Evolutionary conservation across 2,888 invertebrate genomes (phyloP), one percentile per base, ranked within the genome.

Genomic region (Thalpophila matura): DNA sequence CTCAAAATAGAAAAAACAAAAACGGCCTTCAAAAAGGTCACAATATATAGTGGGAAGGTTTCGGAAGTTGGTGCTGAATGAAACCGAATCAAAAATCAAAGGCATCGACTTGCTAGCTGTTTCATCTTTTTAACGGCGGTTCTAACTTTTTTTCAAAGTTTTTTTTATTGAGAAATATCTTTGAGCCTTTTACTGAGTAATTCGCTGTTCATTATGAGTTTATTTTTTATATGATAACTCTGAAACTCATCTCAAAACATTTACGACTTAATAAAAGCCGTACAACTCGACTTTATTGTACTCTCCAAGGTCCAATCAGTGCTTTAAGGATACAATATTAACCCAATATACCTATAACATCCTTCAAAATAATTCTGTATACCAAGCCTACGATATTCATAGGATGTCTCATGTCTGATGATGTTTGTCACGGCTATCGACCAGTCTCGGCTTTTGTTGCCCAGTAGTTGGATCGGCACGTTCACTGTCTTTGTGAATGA

Each of bases 381-480:
- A 4, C 14, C 7, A 24, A 38, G 2, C 20, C 45, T 33, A 38
- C 43, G 27, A 40, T 56, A 56, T 60, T 66, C 54, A 70, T 33
- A 46, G 47, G 53, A 22, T 46, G 46, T 46, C 37, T 56, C 55
- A 55, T 71, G 74, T 46, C 37, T 56, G 61, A 55, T 71, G 74
- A 56, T 74, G 74, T 74, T 71, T 74, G 74, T 68, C 55, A 29
- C 38, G 33, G 18, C 22, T 56, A 74, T 71, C 55, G 70, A 61
- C 35, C 29, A 37, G 37, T 14, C 42, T 51, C 24, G 38, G 61
- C 68, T 73, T 54, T 60, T 73, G 70, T 70, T 60, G 26, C 12
- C 9, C 24, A 49, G 14, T 22, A 49, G 31, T 43, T 27, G 42
- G 37, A n/a, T 35, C 29, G 50, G 27, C 33, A 49, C 64, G 33